Evolutionary conservation across 2,888 invertebrate genomes (phyloP), one percentile per base, ranked within the genome.

Genomic region (Agonopterix heracliana): DNA sequence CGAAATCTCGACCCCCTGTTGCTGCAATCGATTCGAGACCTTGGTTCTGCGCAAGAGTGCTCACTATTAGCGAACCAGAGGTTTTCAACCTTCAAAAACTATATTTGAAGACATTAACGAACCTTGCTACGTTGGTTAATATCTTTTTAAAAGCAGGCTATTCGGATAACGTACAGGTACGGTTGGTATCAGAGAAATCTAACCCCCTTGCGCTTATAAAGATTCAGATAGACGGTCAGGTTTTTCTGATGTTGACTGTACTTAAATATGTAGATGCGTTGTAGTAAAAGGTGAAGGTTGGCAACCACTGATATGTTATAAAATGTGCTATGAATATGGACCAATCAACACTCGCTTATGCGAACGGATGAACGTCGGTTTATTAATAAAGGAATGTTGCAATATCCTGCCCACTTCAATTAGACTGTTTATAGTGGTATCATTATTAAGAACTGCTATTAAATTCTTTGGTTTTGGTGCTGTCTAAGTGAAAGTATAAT

Each of bases 1-100:
- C 67, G 66, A 68, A 75, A 67, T 70, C 70, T 66, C 46, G 9
- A 26, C 41, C 57, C 55, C 53, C 47, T 49, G 49, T 60, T 68
- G 59, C 58, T 58, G 72, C 64, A 73, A 71, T 56, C 54, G 51
- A 14, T 14, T 14, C 48, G 60, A n/a, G 12, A 60, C 74, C 72
- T 74, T 71, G 70, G 52, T 55, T 57, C 60, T 56, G 49, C 53
- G 52, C 57, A 54, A 54, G 53, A 53, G 46, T 50, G 44, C 26
- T 43, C 8, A 26, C 26, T 26, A 7, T 26, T 26, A 26, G 5
- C 7, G 5, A 26, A 26, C 7, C 26, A 26, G 26, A 26, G 26
- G 7, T 26, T 26, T 26, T 7, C 26, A 26, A 26, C 26, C 26
- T 26, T 26, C 26, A 26, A 26, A 26, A 26, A 26, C 5, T 26